Evolutionary conservation across 2,113 vertebrate genomes (phyloP), one percentile per base, ranked within the genome.

Genomic region (Tricholaema leucomelas): DNA sequence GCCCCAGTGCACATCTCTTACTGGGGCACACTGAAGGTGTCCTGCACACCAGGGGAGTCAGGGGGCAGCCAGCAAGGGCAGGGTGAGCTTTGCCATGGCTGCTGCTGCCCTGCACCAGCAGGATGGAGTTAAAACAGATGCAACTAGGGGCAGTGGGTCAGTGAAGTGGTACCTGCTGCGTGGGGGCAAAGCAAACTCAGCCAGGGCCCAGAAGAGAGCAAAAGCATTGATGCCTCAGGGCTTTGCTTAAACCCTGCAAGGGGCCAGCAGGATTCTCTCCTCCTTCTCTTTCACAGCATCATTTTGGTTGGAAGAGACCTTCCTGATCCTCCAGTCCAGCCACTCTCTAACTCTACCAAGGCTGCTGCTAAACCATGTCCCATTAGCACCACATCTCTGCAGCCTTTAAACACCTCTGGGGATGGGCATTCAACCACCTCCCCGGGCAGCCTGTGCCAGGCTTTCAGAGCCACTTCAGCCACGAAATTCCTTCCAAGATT

Each of bases 91-190:
- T 48, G 1, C 17, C 6, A 1, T 5, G 27, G 36, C 10, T 27
- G 5, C 15, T 23, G 54, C 36, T 48, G 31, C 31, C 44, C 33
- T 54, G 23, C 55, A 81, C 27, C 31, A 14, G 25, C 58, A 56
- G 58, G 44, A 9, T 33, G 42, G 69, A 60, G 24, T 48, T 8
- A 14, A 24, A 35, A 28, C 73, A 88, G 54, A 65, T 5, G 10
- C 6, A 73, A 0, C 8, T 4, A 0, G 0, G 1, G 14, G 10
- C 20, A n/a, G n/a, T n/a, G 10, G 52, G 9, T 36, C 63, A 40
- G 33, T 7, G 2, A 40, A 30, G 40, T 3, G 44, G 15, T 7
- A 15, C 35, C 54, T 20, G 38, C 63, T 16, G 24, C 0, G 0
- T 2, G 75, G 18, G 10, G 31, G 36, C 40, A 21, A 42, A 85